Evolutionary conservation across 2,797 vertebrate genomes (phyloP).

Genomic region (Aplochiton taeniatus): DNA sequence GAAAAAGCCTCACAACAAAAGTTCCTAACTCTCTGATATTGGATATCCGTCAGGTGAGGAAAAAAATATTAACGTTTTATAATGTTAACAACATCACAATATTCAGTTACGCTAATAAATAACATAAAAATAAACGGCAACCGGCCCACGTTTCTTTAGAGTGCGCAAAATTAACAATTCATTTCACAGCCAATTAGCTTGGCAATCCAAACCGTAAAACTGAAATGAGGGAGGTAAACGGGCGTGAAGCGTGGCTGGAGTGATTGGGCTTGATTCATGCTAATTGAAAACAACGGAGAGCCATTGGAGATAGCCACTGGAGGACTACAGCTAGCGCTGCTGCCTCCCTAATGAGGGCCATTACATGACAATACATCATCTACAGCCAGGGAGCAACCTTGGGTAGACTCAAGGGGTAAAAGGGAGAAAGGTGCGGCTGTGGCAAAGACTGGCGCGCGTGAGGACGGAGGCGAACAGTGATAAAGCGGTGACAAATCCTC

Average conservation of each 20-base stretch:
- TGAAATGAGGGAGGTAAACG: constrained; percentile 30
- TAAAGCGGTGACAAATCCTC: too few species aligned
- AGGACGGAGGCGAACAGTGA: too few species aligned
- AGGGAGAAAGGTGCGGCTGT: constrained; percentile 18
- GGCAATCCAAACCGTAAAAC: constrained; percentile 38
- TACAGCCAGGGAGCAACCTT: constrained; percentile 15
- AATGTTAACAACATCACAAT: too few species aligned
- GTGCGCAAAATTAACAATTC: constrained; percentile 25
- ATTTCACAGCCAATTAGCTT: constrained; percentile 50
- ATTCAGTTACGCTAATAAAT: too few species aligned
- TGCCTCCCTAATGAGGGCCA: constrained; percentile 17
- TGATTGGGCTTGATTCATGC: constrained; percentile 38
- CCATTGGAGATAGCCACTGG: constrained; percentile 18
- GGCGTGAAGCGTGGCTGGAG: constrained; percentile 11
- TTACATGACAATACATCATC: constrained; percentile 26
- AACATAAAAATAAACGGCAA: background rate
- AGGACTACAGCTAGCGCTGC: constrained; percentile 19
- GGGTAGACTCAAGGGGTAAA: background rate
- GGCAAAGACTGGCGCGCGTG: constrained; percentile 13
- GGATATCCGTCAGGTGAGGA: too few species aligned
- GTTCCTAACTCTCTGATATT: too few species aligned
- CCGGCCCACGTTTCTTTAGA: constrained; percentile 30
- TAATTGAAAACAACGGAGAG: constrained; percentile 34
- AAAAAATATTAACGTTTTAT: too few species aligned
- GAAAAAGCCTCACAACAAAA: too few species aligned